Percentiles rank a stretch among this genome's conserved stretches.
Evolutionary conservation across 1,140 invertebrate genomes (phyloP).

Genomic region (Uloborus diversus): DNA sequence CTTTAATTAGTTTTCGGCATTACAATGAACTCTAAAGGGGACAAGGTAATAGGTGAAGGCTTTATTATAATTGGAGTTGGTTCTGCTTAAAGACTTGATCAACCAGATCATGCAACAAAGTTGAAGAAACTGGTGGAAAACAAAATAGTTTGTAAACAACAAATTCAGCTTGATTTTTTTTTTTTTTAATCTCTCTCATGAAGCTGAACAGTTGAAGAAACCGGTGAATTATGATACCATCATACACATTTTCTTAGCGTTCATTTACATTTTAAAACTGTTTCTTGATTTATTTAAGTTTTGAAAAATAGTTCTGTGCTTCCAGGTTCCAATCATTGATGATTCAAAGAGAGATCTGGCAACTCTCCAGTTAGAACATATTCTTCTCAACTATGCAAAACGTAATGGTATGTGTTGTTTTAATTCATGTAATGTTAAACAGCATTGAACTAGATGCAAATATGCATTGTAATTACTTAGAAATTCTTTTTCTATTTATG

Average conservation of each 20-base stretch:
- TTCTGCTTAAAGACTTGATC: too few species aligned
- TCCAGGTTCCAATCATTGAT: slow-evolving; percentile 37
- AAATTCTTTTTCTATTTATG: neutral
- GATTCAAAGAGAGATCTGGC: neutral
- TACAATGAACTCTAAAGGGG: too few species aligned
- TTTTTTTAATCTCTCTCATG: neutral
- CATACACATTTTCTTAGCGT: neutral
- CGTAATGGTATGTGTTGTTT: slow-evolving; percentile 34
- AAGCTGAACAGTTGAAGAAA: neutral
- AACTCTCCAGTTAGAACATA: slow-evolving; percentile 16
- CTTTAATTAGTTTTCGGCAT: too few species aligned
- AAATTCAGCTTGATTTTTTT: neutral
- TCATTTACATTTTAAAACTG: neutral
- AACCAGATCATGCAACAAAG: too few species aligned
- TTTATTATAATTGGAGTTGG: too few species aligned
- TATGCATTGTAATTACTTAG: neutral
- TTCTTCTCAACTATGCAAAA: slow-evolving; percentile 16
- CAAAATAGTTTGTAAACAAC: too few species aligned
- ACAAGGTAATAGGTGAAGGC: too few species aligned
- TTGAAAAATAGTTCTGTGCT: neutral
- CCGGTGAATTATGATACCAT: neutral
- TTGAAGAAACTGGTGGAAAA: too few species aligned
- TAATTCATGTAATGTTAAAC: neutral
- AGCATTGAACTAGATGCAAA: neutral
- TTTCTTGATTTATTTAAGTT: neutral